Percentiles rank a stretch among this genome's conserved stretches.
Conservation (phyloP, 2,113 vertebrate genomes). For the Myiagra hebetior region DNA sequence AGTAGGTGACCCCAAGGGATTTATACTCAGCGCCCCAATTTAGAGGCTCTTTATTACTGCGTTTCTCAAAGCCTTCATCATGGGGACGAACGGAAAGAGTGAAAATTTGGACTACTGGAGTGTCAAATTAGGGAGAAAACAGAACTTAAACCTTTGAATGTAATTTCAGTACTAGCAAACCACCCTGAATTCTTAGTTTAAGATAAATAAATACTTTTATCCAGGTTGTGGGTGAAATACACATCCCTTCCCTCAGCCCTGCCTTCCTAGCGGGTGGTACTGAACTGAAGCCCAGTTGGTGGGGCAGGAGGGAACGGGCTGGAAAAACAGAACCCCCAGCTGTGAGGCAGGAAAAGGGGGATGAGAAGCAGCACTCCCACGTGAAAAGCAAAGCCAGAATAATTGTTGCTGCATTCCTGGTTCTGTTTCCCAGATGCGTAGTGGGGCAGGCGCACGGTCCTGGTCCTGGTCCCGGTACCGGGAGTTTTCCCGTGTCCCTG, state of each 20-base stretch:
- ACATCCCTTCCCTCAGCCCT: not conserved
- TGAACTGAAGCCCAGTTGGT: rapidly evolving
- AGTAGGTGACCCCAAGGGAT: not conserved
- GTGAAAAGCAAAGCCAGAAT: rapidly evolving
- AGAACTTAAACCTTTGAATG: not conserved
- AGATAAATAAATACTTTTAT: not conserved
- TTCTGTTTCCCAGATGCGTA: rapidly evolving
- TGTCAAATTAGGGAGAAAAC: not conserved
- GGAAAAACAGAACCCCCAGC: not conserved
- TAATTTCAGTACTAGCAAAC: not conserved
- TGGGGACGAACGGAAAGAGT: not conserved
- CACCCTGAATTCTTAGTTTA: not conserved
- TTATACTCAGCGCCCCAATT: not conserved
- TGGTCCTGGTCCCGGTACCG: rapidly evolving
- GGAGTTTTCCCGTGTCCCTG: not conserved
- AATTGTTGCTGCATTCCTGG: rapidly evolving
- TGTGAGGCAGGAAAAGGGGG: not conserved
- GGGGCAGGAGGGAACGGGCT: not conserved
- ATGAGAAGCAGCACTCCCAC: rapidly evolving
- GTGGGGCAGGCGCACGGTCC: rapidly evolving
- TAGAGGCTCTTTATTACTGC: not conserved
- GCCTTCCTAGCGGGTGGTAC: rapidly evolving
- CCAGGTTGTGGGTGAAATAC: not conserved
- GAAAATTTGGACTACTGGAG: not conserved
- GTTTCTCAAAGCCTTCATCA: not conserved